Conservation (phyloP, 1,140 invertebrate species). For the Belonocnema kinseyi region DNA sequence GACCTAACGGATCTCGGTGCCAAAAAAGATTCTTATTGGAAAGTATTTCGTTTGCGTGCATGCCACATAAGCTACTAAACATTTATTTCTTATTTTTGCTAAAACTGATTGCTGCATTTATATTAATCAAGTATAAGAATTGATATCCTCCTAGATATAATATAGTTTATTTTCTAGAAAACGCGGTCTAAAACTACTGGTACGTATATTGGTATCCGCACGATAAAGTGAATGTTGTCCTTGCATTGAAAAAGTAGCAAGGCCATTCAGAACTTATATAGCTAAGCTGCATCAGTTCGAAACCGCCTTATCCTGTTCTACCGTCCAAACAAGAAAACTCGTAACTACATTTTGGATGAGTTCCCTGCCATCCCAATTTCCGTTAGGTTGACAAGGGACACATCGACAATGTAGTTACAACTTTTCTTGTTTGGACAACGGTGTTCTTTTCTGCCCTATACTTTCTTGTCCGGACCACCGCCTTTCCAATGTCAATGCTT, state of each 20-base stretch:
- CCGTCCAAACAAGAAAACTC: background rate
- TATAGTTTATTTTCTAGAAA: conserved; percentile 14
- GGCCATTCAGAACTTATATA: conserved; percentile 63
- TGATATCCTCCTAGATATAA: background rate
- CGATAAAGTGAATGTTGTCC: conserved; percentile 56
- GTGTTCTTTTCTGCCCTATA: too few species aligned
- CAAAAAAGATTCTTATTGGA: too few species aligned
- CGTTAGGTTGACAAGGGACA: too few species aligned
- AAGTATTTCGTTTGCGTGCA: too few species aligned
- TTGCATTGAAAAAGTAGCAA: conserved; percentile 68
- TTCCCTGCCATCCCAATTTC: too few species aligned
- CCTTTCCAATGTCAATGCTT: background rate
- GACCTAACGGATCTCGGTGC: too few species aligned
- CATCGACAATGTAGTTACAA: too few species aligned
- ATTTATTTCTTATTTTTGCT: too few species aligned
- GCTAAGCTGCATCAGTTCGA: conserved; percentile 50
- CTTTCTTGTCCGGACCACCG: background rate
- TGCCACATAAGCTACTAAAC: too few species aligned
- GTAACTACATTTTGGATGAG: too few species aligned
- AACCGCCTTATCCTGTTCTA: conserved; percentile 47
- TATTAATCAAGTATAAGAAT: background rate
- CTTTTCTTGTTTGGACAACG: too few species aligned
- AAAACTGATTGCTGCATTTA: background rate
- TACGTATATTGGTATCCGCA: conserved; percentile 32
- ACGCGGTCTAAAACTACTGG: background rate